A percentile compares a stretch with the other conserved stretches of the same genome.
These are phyloP conservation scores for Propithecus perrieri DNA, from an alignment of 2,797 vertebrate genomes.

Conservation along the genomic window DNA sequence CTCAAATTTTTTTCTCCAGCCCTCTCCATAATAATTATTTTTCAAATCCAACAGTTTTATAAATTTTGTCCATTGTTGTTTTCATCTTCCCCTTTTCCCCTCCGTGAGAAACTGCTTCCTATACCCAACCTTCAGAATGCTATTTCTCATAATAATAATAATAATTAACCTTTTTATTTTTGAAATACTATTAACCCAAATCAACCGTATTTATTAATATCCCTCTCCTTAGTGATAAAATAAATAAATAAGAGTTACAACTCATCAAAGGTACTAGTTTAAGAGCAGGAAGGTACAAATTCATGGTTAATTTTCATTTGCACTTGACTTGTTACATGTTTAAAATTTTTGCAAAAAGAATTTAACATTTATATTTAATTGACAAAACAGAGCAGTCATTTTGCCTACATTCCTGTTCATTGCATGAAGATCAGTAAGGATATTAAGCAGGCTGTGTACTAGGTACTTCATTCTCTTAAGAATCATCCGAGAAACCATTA, in stretches of 20 bases:
- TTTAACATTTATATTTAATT: background rate
- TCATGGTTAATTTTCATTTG: constrained; percentile 12
- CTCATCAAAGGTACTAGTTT: background rate
- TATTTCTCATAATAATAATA: background rate
- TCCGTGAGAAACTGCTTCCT: background rate
- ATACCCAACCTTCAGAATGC: background rate
- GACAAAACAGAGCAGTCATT: background rate
- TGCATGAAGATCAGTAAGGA: background rate
- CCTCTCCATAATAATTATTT: background rate
- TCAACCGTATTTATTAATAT: background rate
- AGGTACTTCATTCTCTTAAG: background rate
- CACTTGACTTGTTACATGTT: background rate
- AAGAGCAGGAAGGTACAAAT: background rate
- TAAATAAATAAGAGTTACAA: background rate
- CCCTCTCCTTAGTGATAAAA: background rate
- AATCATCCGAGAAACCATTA: background rate
- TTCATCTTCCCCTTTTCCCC: background rate
- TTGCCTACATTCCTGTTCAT: background rate
- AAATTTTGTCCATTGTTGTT: background rate
- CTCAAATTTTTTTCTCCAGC: background rate
- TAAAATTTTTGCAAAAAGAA: background rate
- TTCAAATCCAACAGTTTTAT: background rate
- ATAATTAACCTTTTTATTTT: background rate
- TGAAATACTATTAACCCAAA: constrained; percentile 24
- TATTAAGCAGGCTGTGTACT: background rate